Conservation (phyloP, 2,797 vertebrate genomes). For the Pterois miles region DNA sequence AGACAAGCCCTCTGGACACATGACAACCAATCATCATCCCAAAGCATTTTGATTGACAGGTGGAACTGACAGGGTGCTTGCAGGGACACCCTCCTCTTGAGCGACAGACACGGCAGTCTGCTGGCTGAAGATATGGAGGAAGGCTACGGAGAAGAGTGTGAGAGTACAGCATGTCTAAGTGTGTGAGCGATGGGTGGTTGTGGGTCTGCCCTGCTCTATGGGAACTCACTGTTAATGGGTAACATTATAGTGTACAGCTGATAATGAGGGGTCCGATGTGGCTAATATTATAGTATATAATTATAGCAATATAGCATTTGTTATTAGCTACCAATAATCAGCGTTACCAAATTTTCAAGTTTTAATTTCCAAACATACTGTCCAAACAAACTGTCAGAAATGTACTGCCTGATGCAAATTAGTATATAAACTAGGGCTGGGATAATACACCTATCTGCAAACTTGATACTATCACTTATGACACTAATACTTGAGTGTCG, state of each 20-base stretch:
- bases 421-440: not conserved
- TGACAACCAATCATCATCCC: constrained; percentile 51
- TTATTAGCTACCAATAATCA: not conserved
- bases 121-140: constrained; percentile 62
- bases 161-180: constrained; percentile 12
- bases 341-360: not conserved
- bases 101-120: constrained; percentile 54
- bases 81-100: constrained; percentile 47
- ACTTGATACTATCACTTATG: no score
- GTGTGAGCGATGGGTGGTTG: constrained; percentile 24
- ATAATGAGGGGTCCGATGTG: not conserved
- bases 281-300: no score
- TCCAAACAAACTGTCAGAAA: not conserved
- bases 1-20: constrained; percentile 53
- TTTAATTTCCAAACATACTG: not conserved
- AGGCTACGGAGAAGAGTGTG: constrained; percentile 27
- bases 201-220: constrained; percentile 4
- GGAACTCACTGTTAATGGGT: not conserved
- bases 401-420: not conserved
- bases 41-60: constrained; percentile 50
- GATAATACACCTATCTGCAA: no score
- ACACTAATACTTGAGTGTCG: no score
- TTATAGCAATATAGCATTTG: no score
- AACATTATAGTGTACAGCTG: not conserved
- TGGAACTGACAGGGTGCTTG: constrained; percentile 54